A percentile compares a stretch with the other conserved stretches of the same genome.
Conservation (phyloP, 2,888 invertebrate genomes). For the Sycophila texana region DNA sequence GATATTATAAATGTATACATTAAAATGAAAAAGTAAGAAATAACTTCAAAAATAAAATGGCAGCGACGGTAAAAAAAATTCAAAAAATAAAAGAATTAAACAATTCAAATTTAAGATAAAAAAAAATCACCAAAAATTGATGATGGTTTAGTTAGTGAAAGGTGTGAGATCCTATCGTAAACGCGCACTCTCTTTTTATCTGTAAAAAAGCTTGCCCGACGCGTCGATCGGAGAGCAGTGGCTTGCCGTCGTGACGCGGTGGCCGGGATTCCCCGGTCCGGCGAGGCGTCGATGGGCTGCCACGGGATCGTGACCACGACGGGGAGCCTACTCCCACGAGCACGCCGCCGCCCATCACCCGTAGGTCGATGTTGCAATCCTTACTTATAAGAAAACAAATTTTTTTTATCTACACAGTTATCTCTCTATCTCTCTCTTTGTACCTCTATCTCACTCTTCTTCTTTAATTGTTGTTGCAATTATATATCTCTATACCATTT, state of each 20-base stretch:
- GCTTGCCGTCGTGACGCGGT: constrained; percentile 43
- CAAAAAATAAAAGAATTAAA: background rate
- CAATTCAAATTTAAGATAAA: too few species aligned
- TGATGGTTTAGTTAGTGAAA: too few species aligned
- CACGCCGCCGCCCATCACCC: constrained; percentile 58
- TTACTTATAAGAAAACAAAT: constrained; percentile 18
- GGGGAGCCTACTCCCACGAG: constrained; percentile 54
- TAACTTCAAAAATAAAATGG: background rate
- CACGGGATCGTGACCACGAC: constrained; percentile 36
- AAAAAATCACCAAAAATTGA: background rate
- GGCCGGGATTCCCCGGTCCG: constrained; percentile 25
- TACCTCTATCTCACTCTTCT: constrained; percentile 41
- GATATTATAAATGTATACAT: too few species aligned
- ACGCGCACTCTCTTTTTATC: constrained; percentile 8
- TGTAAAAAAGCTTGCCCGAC: constrained; percentile 42
- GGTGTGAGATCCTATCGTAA: background rate
- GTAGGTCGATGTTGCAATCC: constrained; percentile 62
- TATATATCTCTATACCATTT: too few species aligned
- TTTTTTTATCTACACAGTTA: constrained; percentile 47
- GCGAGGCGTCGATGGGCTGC: constrained; percentile 20
- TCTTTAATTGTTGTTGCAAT: too few species aligned
- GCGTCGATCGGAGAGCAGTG: constrained; percentile 1
- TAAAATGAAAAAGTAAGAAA: background rate
- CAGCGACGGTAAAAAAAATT: background rate
- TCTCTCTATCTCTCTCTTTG: constrained; percentile 26